Conservation (phyloP, 2,888 invertebrate species). For the Microplitis deprimator region DNA sequence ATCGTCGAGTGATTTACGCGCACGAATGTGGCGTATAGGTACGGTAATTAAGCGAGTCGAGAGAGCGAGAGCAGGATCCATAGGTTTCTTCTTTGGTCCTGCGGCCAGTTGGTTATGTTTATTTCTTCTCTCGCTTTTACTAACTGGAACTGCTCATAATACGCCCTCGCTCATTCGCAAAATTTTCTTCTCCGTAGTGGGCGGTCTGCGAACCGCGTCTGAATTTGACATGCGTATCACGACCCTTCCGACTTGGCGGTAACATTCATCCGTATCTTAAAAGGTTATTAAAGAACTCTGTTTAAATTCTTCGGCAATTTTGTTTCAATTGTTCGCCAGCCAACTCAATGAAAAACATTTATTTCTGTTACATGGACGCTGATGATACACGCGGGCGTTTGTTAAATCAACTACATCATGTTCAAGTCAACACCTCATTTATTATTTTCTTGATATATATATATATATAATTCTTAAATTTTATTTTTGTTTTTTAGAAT, state of each 20-base stretch:
- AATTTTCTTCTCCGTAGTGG: constrained; percentile 54
- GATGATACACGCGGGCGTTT: background rate
- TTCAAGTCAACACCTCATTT: background rate
- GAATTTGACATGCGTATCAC: constrained; percentile 68
- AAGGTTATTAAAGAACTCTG: constrained; percentile 13
- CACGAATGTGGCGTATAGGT: constrained; percentile 64
- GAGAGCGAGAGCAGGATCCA: constrained; percentile 45
- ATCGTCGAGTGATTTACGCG: constrained; percentile 67
- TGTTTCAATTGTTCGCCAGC: constrained; percentile 19
- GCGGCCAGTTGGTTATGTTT: constrained; percentile 13
- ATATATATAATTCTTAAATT: background rate
- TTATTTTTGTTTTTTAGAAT: background rate
- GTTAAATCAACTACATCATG: constrained; percentile 1
- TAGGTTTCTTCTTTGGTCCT: constrained; percentile 29
- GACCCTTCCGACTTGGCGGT: constrained; percentile 58
- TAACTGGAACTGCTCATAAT: constrained; percentile 6
- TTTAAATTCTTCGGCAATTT: constrained; percentile 2
- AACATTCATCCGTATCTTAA: constrained; percentile 26
- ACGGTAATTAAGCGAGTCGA: constrained; percentile 66
- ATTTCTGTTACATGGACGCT: background rate
- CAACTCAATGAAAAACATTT: constrained; percentile 15
- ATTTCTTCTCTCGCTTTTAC: constrained; percentile 19
- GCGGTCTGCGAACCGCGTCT: constrained; percentile 57
- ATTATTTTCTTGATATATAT: background rate
- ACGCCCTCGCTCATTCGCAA: constrained; percentile 19